Evolutionary conservation across 2,113 vertebrate species (phyloP).

Genomic region (Scomber scombrus): DNA sequence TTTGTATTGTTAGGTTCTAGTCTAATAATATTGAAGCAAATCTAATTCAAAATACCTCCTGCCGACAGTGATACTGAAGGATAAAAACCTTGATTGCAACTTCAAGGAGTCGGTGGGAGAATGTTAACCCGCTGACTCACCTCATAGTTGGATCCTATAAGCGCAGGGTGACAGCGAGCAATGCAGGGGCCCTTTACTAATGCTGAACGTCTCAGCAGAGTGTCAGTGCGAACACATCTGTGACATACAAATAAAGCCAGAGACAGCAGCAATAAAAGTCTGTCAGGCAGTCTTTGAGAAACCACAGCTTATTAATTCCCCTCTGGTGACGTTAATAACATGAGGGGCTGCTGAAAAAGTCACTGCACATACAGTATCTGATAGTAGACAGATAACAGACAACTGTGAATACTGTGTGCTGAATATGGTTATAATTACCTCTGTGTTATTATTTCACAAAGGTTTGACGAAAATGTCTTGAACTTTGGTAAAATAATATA

Average conservation of each 20-base stretch:
- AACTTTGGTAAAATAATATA: background rate
- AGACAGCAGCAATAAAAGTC: background rate
- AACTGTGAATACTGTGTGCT: background rate
- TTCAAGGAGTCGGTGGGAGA: background rate
- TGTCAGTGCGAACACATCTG: conserved; percentile 4
- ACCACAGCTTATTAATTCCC: conserved; percentile 3
- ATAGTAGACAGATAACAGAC: background rate
- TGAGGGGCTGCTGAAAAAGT: background rate
- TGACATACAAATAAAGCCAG: background rate
- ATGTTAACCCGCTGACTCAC: background rate
- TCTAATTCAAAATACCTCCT: too few relatives aligned
- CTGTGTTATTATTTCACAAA: too few relatives aligned
- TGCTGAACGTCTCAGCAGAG: conserved; percentile 6
- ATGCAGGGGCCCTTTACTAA: background rate
- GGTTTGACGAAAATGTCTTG: background rate
- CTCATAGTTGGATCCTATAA: background rate
- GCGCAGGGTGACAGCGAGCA: conserved; percentile 7
- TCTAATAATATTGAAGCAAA: too few relatives aligned
- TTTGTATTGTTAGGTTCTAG: too few relatives aligned
- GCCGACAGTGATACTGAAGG: too few relatives aligned
- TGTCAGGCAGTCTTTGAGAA: conserved; percentile 9
- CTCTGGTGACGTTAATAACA: background rate
- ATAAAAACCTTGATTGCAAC: background rate
- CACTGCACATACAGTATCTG: conserved; percentile 17
- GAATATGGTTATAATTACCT: background rate